A percentile compares a stretch with the other conserved stretches of the same genome.
Evolutionary conservation across 2,888 invertebrate species (phyloP).

Genomic region (Macaria liturata): DNA sequence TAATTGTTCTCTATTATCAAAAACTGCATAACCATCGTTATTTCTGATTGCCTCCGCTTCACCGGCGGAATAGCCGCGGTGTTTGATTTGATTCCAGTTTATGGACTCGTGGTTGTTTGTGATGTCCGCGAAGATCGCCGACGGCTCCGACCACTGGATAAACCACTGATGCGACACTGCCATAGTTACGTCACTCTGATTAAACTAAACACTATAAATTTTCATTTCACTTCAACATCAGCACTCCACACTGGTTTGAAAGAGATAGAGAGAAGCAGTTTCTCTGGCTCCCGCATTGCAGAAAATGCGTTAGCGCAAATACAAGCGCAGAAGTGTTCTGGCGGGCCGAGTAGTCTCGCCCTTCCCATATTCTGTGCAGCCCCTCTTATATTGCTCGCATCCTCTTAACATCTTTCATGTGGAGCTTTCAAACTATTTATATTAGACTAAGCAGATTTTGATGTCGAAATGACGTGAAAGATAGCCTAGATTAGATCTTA

Average conservation of each 20-base stretch:
- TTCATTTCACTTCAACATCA: constrained; percentile 41
- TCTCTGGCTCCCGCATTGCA: constrained; percentile 45
- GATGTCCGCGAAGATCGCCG: constrained; percentile 63
- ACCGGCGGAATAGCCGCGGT: constrained; percentile 28
- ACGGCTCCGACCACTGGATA: constrained; percentile 73
- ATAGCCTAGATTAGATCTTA: background rate
- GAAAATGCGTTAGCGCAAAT: constrained; percentile 58
- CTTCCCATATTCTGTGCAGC: constrained; percentile 47
- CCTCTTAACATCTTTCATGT: constrained; percentile 26
- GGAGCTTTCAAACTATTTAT: constrained; percentile 24
- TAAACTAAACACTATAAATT: constrained; percentile 23
- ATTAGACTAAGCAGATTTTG: constrained; percentile 13
- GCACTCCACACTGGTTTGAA: constrained; percentile 33
- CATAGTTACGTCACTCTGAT: constrained; percentile 49
- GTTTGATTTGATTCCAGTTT: constrained; percentile 50
- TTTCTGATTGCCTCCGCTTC: constrained; percentile 32
- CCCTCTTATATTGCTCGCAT: constrained; percentile 43
- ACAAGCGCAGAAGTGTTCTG: constrained; percentile 53
- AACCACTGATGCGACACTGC: constrained; percentile 80
- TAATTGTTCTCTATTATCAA: constrained; percentile 18
- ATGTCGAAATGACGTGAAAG: constrained; percentile 10
- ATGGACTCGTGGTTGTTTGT: constrained; percentile 57
- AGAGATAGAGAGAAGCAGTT: constrained; percentile 38
- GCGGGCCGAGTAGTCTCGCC: constrained; percentile 40
- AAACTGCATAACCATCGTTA: constrained; percentile 32